Percentiles rank a stretch among this genome's conserved stretches.
Conservation (phyloP, 2,113 vertebrate genomes). For the Percina caprodes region DNA sequence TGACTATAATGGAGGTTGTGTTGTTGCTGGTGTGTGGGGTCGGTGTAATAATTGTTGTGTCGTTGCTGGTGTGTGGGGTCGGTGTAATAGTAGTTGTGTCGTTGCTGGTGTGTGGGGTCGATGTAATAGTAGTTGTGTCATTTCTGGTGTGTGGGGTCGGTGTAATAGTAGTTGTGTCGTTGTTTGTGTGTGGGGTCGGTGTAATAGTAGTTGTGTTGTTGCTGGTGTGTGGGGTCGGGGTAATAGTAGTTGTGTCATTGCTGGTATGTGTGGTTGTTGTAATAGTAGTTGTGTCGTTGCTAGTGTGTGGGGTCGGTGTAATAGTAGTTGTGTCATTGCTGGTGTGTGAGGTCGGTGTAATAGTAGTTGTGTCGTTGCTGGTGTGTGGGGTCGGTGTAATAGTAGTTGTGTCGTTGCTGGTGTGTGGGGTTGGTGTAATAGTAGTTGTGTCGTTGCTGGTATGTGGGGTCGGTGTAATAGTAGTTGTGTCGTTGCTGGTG, state of each 20-base stretch:
- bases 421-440: not conserved
- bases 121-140: not conserved
- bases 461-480: not conserved
- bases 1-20: not conserved
- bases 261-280: accelerated
- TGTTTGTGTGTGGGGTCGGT: not conserved
- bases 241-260: not conserved
- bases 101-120: not conserved
- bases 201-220: not conserved
- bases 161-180: not conserved
- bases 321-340: not conserved
- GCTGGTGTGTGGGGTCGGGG: not conserved
- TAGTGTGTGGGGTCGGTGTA: not conserved
- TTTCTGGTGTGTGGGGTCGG: not conserved
- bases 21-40: not conserved
- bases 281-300: not conserved
- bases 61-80: accelerated
- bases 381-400: not conserved
- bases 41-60: not conserved
- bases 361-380: not conserved
- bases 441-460: not conserved
- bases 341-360: too few relatives aligned
- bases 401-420: not conserved
- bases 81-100: accelerated
- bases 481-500: not conserved